Evolutionary conservation across 2,797 vertebrate genomes (phyloP), one percentile per base, ranked within the genome.

Genomic region (Tapirus indicus): DNA sequence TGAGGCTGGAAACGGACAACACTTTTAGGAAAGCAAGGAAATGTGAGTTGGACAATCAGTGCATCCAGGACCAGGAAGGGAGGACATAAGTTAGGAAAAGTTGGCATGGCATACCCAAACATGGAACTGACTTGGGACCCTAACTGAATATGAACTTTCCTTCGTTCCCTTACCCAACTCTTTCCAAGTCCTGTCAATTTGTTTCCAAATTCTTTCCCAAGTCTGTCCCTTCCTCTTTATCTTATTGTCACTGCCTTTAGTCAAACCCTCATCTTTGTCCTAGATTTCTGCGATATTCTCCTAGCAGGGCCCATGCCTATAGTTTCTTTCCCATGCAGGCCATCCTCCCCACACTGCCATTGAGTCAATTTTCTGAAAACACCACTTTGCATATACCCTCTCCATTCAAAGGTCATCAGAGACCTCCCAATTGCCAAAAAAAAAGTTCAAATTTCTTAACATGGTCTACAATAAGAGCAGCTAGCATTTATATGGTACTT

Each of bases 101-200:
- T 16, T 72, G 29, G 29, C 74, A 68, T 35, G 32, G 6, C 54
- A 82, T 44, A 82, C n/a, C 29, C 92, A 86, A 58, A 80, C 38
- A 52, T 75, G 29, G 64, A 95, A 29, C 27, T 87, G 38, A 41
- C 10, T 21, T 75, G 71, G 32, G 27, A 85, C 16, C n/a, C 27
- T 93, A 80, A 52, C 21, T 78, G n/a, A 52, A 82, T 82, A 41
- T 41, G 13, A 92, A 58, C 16, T 23, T 92, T 94, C 21, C 27
- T 92, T 97, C 58, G 35, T 62, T 95, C 16, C 47, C 7, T 78
- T 86, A 52, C 78, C 52, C 29, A 87, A 0, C 20, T 89, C 58
- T 95, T 91, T 72, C n/a, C 38, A 89, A 83, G 47, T 60, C 89
- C 80, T 87, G 38, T 79, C 52, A 71, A 11, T 92, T 89, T 97